Base-by-base conservation (phyloP, 1,140 invertebrate species). In the Lasioglossum albipes region DNA sequence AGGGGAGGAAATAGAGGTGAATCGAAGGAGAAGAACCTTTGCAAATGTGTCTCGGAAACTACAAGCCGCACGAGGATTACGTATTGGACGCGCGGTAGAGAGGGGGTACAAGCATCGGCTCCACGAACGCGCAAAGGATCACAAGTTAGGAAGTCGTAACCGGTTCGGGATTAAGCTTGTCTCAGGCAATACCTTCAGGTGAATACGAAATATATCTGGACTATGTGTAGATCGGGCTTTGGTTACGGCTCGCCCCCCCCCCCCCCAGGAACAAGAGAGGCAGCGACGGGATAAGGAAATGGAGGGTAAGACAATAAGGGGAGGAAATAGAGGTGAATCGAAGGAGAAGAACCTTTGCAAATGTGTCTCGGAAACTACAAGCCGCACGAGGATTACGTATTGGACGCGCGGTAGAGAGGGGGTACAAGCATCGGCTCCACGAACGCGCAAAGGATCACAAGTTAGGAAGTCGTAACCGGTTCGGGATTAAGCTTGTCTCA, bases 381-480 rank as follows among this genome's bases (percentile, higher is more conserved):
- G 73, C 78, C 84, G 57, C 77, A 62, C 74, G 71, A 84, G 84
- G 84, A 86, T 86, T 87, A 86, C 74, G 78, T 69, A 87, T 85
- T 61, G 73, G 72, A 83, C 57, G 54, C 27, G 27, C 27, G 27
- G 27, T 27, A 27, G 27, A 27, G 27, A 27, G 27, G 27, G 27
- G 27, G 27, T n/a, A 27, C 45, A 18, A 45, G 62, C 49, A 67
- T 80, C 78, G 71, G 74, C 31, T 67, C 41, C 22, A n/a, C 52
- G 42, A 22, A 22, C 70, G 49, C 22, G 57, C 69, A 61, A 54
- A 74, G 84, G 84, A 86, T 86, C 84, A 83, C 81, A 77, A 86
- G 84, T 86, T 86, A 76, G 69, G 81, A 86, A 86, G 84, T 82
- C 84, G 81, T 86, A 86, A 86, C 84, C 84, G 81, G 81, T 86